phyloP scores from a whole-genome alignment of 1,140 invertebrate genomes.

The Anastrepha ludens region DNA sequence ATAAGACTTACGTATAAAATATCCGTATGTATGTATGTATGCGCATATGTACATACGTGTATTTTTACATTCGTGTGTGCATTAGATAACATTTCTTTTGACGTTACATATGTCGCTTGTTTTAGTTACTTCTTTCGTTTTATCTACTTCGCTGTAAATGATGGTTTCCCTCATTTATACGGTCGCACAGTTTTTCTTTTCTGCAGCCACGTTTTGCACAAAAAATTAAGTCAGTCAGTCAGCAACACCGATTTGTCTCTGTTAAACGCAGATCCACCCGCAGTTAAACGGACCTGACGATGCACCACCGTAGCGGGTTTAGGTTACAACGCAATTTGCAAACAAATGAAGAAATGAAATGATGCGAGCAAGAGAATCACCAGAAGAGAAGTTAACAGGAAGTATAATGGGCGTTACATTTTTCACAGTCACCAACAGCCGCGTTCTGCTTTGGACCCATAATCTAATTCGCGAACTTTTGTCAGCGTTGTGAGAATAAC shows the following conservation, averaged over 20 bases:
- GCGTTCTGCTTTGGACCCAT: not conserved
- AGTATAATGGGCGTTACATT: not conserved
- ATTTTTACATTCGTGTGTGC: too few relatives aligned
- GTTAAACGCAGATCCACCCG: not conserved
- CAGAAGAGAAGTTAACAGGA: not conserved
- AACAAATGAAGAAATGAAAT: conserved; percentile 18
- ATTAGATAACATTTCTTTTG: too few relatives aligned
- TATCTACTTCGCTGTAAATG: not conserved
- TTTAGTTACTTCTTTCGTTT: too few relatives aligned
- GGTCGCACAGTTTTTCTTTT: not conserved
- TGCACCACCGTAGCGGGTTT: not conserved
- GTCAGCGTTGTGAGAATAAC: not conserved
- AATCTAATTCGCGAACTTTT: not conserved
- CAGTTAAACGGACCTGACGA: not conserved
- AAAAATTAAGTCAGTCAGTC: not conserved
- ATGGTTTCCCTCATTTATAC: not conserved
- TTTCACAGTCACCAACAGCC: not conserved
- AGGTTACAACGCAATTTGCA: conserved; percentile 34
- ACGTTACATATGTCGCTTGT: too few relatives aligned
- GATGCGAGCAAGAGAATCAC: not conserved
- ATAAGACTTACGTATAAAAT: too few relatives aligned
- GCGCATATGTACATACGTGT: too few relatives aligned
- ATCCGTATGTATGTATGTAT: too few relatives aligned
- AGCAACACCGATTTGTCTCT: conserved; percentile 7
- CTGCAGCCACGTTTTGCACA: not conserved